phyloP scores from a whole-genome alignment of 2,888 invertebrate genomes.

The Antheraea assamensis region DNA sequence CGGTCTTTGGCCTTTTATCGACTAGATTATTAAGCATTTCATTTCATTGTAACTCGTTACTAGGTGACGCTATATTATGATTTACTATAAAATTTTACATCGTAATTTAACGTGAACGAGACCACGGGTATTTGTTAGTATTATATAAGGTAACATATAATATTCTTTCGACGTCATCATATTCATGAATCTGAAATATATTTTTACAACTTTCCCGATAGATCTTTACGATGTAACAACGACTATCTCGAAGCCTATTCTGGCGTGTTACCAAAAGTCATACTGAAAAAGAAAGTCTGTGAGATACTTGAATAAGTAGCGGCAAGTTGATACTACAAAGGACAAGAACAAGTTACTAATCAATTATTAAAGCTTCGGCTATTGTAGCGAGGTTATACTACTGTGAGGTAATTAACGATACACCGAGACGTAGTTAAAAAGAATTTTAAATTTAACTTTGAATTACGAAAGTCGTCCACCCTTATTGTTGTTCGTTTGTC shows the following conservation, averaged over 20 bases:
- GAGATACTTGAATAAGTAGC: background rate
- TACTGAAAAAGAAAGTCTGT: background rate
- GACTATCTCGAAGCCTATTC: slow-evolving; percentile 7
- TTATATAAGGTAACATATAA: background rate
- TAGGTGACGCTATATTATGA: too few relatives aligned
- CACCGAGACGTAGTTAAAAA: background rate
- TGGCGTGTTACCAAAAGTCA: slow-evolving; percentile 13
- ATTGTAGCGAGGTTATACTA: background rate
- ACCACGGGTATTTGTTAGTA: background rate
- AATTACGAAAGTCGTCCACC: background rate
- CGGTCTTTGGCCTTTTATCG: too few relatives aligned
- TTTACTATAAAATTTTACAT: too few relatives aligned
- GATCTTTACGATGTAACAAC: slow-evolving; percentile 1
- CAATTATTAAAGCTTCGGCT: background rate
- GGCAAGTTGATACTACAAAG: background rate
- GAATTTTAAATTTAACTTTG: background rate
- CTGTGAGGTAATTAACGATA: background rate
- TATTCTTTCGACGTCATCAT: background rate
- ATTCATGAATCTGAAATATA: slow-evolving; percentile 5
- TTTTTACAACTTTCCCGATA: slow-evolving; percentile 14
- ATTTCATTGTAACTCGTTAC: too few relatives aligned
- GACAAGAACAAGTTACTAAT: background rate
- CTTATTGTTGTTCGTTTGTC: too few relatives aligned
- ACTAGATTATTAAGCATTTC: too few relatives aligned
- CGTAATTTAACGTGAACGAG: too few relatives aligned